These are phyloP conservation scores for Salvelinus namaycush DNA, from an alignment of 2,113 vertebrate species.

Conservation along the genomic window DNA sequence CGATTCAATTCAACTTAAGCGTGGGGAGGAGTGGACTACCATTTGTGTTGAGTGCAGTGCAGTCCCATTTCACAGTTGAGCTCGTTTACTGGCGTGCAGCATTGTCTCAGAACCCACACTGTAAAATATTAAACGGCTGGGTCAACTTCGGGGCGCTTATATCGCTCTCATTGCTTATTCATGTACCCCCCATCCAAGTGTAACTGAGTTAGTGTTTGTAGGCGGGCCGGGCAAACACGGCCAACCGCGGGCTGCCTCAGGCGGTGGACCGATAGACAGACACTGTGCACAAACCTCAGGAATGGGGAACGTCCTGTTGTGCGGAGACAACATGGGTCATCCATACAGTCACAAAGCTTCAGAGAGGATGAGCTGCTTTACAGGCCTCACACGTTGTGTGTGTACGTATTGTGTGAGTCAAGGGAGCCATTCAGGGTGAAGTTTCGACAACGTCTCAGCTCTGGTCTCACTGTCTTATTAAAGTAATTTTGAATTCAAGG, in stretches of 20 bases:
- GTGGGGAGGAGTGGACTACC: not conserved
- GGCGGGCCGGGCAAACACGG: not conserved
- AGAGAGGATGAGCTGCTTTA: too few relatives aligned
- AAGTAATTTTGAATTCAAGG: slow-evolving; percentile 54
- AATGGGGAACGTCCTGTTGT: not conserved
- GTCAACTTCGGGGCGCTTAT: slow-evolving; percentile 55
- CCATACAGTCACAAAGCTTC: too few relatives aligned
- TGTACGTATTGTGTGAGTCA: not conserved
- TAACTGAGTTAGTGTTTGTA: slow-evolving; percentile 51
- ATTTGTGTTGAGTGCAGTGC: not conserved
- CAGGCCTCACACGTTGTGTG: not conserved
- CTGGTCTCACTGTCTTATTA: slow-evolving; percentile 55
- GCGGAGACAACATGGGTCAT: not conserved
- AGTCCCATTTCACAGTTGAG: slow-evolving; percentile 45
- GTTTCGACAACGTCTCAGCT: not conserved
- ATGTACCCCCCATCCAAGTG: slow-evolving; percentile 26
- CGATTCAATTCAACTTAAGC: slow-evolving; percentile 36
- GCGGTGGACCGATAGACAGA: not conserved
- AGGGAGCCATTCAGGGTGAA: too few relatives aligned
- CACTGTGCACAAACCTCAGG: not conserved
- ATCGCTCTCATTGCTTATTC: slow-evolving; percentile 63
- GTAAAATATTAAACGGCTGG: slow-evolving; percentile 66
- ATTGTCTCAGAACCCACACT: slow-evolving; percentile 31
- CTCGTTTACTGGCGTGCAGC: slow-evolving; percentile 11
- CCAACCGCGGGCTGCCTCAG: too few relatives aligned